A percentile compares a stretch with the other conserved stretches of the same genome.
phyloP scores from a whole-genome alignment of 2,797 vertebrate genomes.

The Hippoglossus hippoglossus region DNA sequence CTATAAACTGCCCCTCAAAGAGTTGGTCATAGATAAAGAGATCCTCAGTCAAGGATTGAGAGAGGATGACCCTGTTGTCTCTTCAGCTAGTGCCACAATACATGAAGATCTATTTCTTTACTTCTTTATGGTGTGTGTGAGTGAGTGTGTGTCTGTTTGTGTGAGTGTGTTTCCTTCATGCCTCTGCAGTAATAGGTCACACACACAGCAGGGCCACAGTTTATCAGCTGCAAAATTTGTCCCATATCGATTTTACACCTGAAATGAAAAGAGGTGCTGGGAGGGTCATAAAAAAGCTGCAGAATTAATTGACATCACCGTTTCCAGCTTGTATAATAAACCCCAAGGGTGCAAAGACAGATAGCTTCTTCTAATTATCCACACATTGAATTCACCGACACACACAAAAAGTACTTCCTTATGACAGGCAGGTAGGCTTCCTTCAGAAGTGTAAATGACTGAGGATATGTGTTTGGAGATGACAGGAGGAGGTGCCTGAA shows the following conservation, averaged over 20 bases:
- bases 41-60: slow-evolving; percentile 43
- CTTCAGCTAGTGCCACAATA: slow-evolving; percentile 33
- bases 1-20: no score
- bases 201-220: slow-evolving; percentile 36
- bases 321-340: slow-evolving; percentile 28
- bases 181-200: slow-evolving; percentile 27
- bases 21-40: slow-evolving; percentile 22
- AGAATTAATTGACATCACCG: slow-evolving; percentile 44
- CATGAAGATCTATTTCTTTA: slow-evolving; percentile 67
- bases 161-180: slow-evolving; percentile 7
- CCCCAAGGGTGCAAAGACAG: slow-evolving; percentile 27
- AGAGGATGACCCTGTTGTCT: slow-evolving; percentile 40
- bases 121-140: slow-evolving; percentile 30
- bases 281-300: slow-evolving; percentile 43
- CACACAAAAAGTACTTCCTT: neutral
- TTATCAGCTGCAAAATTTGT: slow-evolving; percentile 60
- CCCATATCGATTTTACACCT: slow-evolving; percentile 52
- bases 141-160: neutral
- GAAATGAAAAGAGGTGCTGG: slow-evolving; percentile 40
- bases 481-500: slow-evolving; percentile 56
- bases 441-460: slow-evolving; percentile 69
- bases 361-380: slow-evolving; percentile 47
- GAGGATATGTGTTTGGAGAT: slow-evolving; percentile 34
- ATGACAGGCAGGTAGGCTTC: slow-evolving; percentile 38
- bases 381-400: slow-evolving; percentile 11